These are phyloP conservation scores for Aleiodes testaceus DNA, from an alignment of 2,888 invertebrate species.

Conservation along the genomic window DNA sequence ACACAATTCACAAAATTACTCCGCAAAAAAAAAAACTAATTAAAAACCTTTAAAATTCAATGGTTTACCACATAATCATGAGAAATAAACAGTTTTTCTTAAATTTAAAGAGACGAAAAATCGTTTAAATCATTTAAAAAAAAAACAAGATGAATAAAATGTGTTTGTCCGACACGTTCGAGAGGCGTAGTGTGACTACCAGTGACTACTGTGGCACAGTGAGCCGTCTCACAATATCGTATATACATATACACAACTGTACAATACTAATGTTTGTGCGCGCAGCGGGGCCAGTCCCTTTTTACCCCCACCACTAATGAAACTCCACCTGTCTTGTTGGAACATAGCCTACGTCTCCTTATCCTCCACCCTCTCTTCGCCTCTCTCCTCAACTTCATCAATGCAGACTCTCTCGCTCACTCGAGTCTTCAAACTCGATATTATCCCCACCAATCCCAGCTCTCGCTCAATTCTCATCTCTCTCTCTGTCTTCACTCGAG, in stretches of 20 bases:
- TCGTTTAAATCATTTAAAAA: neutral
- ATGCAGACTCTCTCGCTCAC: conserved; percentile 2
- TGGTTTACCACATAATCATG: neutral
- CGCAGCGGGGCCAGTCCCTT: conserved; percentile 42
- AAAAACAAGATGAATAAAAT: conserved; percentile 30
- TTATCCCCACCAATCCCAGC: conserved; percentile 2
- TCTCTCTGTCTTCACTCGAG: no score
- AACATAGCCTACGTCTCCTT: conserved; percentile 30
- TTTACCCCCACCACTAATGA: conserved; percentile 37
- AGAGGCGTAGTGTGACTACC: conserved; percentile 54
- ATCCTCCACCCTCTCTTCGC: neutral
- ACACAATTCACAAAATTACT: neutral
- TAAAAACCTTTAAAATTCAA: no score
- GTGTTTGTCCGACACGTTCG: conserved; percentile 51
- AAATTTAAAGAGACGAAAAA: neutral
- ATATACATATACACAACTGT: conserved; percentile 33
- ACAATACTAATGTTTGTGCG: conserved; percentile 47
- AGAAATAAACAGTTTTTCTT: conserved; percentile 1
- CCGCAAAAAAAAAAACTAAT: no score
- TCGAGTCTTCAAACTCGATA: conserved; percentile 19
- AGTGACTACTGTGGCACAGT: conserved; percentile 48
- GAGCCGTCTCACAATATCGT: conserved; percentile 43
- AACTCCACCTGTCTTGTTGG: conserved; percentile 38
- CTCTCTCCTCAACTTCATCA: conserved; percentile 17
- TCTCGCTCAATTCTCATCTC: neutral